Evolutionary conservation across 2,113 vertebrate genomes (phyloP).

Genomic region (Pavo muticus): DNA sequence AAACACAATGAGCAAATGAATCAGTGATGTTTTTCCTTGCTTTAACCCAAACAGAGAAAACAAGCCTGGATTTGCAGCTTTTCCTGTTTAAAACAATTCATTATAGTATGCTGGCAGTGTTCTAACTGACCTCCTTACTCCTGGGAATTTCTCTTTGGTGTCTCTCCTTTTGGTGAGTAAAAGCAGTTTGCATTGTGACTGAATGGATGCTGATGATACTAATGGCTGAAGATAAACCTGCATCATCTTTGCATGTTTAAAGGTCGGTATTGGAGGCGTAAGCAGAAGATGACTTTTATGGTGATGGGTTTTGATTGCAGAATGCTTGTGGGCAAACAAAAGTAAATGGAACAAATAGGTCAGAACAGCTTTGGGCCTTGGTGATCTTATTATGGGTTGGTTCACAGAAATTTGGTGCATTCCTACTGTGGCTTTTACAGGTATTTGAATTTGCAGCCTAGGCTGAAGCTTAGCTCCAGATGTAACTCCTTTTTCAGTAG

Average conservation of each 20-base stretch:
- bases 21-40: not conserved
- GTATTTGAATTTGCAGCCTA: not conserved
- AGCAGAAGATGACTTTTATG: not conserved
- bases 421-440: not conserved
- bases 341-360: not conserved
- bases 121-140: not conserved
- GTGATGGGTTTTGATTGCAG: not conserved
- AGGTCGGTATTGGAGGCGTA: not conserved
- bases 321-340: not conserved
- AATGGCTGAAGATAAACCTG: not conserved
- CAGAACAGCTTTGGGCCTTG: not conserved
- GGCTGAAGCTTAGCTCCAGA: not conserved
- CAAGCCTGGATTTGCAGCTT: not conserved
- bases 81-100: not conserved
- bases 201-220: not conserved
- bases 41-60: not conserved
- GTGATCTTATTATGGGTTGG: accelerated
- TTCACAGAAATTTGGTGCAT: not conserved
- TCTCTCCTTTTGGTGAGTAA: not conserved
- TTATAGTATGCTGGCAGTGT: not conserved
- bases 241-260: not conserved
- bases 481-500: not conserved
- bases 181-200: not conserved
- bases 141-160: not conserved
- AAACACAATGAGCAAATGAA: not conserved